Percentiles rank a stretch among this genome's conserved stretches.
These are phyloP conservation scores for Chaetorhynchus papuensis DNA, from an alignment of 2,113 vertebrate species.

Conservation along the genomic window DNA sequence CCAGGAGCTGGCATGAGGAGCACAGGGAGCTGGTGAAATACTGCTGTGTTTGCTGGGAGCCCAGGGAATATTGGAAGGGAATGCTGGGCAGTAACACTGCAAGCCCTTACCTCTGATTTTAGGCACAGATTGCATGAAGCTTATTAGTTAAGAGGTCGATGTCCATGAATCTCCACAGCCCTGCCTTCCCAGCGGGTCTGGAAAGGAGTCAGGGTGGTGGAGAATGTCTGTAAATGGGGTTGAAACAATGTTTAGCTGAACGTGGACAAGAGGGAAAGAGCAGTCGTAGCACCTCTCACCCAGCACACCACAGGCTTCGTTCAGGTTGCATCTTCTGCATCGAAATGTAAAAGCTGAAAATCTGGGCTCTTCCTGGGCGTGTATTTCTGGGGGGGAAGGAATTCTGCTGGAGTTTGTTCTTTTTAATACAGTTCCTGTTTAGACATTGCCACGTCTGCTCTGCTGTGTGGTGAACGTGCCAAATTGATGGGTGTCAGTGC, in stretches of 20 bases:
- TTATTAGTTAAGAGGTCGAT: not conserved
- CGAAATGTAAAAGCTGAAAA: not conserved
- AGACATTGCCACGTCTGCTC: not conserved
- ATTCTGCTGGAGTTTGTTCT: not conserved
- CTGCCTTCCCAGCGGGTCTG: not conserved
- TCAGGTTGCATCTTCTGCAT: not conserved
- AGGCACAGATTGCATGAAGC: not conserved
- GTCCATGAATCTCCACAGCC: not conserved
- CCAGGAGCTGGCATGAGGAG: not conserved
- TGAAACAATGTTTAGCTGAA: not conserved
- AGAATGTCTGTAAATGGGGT: not conserved
- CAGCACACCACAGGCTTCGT: not conserved
- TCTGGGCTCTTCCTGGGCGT: not conserved
- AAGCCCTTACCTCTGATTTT: not conserved
- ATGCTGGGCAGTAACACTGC: not conserved
- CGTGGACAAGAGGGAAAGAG: not conserved
- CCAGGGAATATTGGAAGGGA: not conserved
- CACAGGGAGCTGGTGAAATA: not conserved
- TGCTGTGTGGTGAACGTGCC: fast-evolving
- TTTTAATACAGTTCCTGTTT: not conserved
- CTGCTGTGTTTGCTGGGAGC: not conserved
- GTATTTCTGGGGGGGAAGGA: not conserved
- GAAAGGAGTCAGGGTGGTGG: not conserved
- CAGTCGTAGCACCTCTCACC: not conserved
- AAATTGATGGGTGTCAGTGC: not conserved